A percentile compares a stretch with the other conserved stretches of the same genome.
Conservation (phyloP, 2,888 invertebrate species). For the Coenonympha glycerion region DNA sequence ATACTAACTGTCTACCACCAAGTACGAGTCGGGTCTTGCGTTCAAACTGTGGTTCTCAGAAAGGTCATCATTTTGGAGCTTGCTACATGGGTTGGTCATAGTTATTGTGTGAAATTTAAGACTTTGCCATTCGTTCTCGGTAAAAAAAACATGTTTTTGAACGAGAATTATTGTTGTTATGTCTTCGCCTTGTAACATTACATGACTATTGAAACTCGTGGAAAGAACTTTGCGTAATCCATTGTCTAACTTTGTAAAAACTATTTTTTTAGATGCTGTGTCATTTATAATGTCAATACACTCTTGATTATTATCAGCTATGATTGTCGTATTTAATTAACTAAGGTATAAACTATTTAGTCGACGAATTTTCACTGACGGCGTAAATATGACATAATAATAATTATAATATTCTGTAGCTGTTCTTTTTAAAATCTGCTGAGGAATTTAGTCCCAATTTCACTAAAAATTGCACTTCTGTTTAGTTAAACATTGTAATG, state of each 20-base stretch:
- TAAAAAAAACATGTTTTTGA: not conserved
- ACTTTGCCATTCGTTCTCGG: conserved; percentile 15
- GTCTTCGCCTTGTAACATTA: not conserved
- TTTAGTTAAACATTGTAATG: too few relatives aligned
- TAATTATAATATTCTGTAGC: too few relatives aligned
- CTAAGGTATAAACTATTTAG: not conserved
- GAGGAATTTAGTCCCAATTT: too few relatives aligned
- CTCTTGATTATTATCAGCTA: too few relatives aligned
- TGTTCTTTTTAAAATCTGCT: too few relatives aligned
- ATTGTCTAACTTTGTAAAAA: not conserved
- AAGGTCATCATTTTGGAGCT: conserved; percentile 3
- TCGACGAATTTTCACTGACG: too few relatives aligned
- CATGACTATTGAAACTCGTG: not conserved
- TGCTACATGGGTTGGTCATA: not conserved
- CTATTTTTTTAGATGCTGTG: not conserved
- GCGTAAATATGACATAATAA: too few relatives aligned
- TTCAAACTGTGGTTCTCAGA: conserved; percentile 5
- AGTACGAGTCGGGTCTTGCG: not conserved
- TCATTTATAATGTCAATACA: not conserved
- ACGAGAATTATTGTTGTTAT: not conserved
- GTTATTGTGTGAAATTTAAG: conserved; percentile 12
- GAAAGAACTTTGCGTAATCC: not conserved
- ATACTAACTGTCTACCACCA: not conserved
- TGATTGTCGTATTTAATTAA: not conserved
- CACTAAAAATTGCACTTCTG: too few relatives aligned